Evolutionary conservation across 2,113 vertebrate species (phyloP).

Genomic region (Abramis brama): DNA sequence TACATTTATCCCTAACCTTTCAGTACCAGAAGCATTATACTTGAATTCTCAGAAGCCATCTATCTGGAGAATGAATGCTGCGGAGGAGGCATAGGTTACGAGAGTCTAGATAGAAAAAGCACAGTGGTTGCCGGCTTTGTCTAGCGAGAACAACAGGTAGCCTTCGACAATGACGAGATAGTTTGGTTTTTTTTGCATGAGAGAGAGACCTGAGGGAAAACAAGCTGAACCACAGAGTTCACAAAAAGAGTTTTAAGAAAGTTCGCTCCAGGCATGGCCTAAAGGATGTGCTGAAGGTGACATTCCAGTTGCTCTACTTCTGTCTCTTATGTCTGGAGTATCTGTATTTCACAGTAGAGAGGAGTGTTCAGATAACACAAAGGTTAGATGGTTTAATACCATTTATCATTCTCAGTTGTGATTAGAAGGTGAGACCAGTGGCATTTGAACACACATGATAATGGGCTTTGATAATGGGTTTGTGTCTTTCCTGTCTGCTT

Average conservation of each 20-base stretch:
- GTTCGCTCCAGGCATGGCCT: background rate
- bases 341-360: background rate
- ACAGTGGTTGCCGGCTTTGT: background rate
- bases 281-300: background rate
- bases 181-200: background rate
- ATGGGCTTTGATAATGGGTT: background rate
- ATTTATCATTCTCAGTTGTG: slow-evolving; percentile 31
- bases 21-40: background rate
- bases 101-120: background rate
- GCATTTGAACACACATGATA: slow-evolving; percentile 16
- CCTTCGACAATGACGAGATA: background rate
- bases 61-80: background rate
- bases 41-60: background rate
- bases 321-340: background rate
- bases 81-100: background rate
- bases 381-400: slow-evolving; percentile 32
- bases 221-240: background rate
- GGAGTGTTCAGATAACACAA: slow-evolving; percentile 20
- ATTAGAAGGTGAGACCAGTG: slow-evolving; percentile 48
- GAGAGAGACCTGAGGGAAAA: background rate
- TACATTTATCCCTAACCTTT: background rate
- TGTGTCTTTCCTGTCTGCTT: slow-evolving; percentile 12
- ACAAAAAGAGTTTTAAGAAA: background rate
- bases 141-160: background rate
- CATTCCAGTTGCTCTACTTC: background rate